Evolutionary conservation across 2,113 vertebrate species (phyloP).

Genomic region (Tapirus terrestris): DNA sequence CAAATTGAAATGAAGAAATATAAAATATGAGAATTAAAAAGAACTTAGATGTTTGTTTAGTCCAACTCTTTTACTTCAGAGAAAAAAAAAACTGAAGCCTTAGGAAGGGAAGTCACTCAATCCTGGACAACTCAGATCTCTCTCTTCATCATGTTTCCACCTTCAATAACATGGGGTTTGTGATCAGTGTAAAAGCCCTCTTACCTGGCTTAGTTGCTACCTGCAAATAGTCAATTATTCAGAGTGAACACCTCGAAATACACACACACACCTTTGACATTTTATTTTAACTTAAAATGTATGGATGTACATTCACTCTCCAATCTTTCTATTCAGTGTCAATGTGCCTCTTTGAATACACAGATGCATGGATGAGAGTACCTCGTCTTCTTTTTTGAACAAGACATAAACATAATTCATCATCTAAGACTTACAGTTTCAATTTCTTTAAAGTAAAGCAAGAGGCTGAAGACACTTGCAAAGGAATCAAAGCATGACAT

Average conservation of each 20-base stretch:
- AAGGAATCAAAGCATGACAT: not conserved
- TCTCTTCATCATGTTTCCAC: not conserved
- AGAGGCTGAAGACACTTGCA: not conserved
- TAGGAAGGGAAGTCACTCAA: not conserved
- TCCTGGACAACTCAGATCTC: not conserved
- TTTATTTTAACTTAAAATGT: not conserved
- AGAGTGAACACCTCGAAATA: not conserved
- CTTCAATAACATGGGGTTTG: not conserved
- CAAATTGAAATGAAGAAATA: conserved; percentile 1
- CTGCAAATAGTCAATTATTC: not conserved
- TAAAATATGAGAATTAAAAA: not conserved
- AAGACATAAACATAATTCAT: not conserved
- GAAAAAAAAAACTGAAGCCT: not conserved
- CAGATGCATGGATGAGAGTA: not conserved
- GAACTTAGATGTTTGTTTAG: not conserved
- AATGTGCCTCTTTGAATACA: not conserved
- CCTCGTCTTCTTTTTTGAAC: not conserved
- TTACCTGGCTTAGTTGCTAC: not conserved
- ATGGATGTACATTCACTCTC: not conserved
- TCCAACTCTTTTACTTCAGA: not conserved
- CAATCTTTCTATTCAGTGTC: not conserved
- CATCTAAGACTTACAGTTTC: not conserved
- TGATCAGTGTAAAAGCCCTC: not conserved
- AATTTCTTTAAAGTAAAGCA: not conserved
- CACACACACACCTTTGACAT: not conserved